Conservation (phyloP, 2,113 vertebrate genomes). For the Rhabdornis inornatus region DNA sequence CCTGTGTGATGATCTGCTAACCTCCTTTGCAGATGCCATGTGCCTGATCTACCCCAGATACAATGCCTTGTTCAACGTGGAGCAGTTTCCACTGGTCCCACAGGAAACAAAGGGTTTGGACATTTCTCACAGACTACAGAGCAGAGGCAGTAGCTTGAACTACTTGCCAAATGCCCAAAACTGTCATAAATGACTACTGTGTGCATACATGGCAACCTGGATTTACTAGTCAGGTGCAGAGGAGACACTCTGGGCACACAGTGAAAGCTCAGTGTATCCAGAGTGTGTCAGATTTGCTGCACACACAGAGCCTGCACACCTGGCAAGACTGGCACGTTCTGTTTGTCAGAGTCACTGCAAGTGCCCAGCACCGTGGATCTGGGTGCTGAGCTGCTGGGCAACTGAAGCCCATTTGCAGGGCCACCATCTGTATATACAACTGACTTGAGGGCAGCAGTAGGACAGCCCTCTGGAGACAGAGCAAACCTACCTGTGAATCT, state of each 20-base stretch:
- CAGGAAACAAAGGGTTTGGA: not conserved
- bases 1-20: not conserved
- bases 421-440: not conserved
- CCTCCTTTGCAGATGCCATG: not conserved
- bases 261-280: not conserved
- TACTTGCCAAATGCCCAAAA: not conserved
- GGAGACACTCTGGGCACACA: not conserved
- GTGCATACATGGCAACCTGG: not conserved
- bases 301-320: not conserved
- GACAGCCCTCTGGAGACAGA: not conserved
- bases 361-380: rapidly evolving
- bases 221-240: not conserved
- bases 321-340: not conserved
- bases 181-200: not conserved
- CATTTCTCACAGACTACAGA: not conserved
- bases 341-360: not conserved
- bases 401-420: not conserved
- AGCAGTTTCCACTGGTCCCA: not conserved
- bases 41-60: not conserved
- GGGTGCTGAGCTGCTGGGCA: not conserved
- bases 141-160: not conserved
- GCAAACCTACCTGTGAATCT: not conserved
- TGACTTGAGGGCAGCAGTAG: not conserved
- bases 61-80: not conserved
- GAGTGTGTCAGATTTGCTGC: not conserved